Conservation (phyloP, 1,140 invertebrate genomes). For the Nasonia longicornis region DNA sequence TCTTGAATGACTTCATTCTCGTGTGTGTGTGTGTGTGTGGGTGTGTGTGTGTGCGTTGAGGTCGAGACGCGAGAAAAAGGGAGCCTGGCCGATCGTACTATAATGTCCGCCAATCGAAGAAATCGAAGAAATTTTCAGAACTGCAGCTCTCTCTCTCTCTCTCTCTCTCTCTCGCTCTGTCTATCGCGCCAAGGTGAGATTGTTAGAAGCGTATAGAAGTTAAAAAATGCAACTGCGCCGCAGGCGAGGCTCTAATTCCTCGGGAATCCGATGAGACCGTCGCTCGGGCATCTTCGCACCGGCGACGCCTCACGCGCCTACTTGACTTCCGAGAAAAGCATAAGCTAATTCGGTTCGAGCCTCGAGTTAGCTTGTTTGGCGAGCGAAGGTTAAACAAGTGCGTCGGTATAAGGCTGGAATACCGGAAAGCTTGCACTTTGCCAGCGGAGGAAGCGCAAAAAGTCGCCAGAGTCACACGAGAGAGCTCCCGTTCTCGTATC, state of each 20-base stretch:
- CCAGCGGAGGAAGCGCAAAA: too few species aligned
- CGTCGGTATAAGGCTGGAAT: not conserved
- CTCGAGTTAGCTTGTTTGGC: not conserved
- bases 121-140: not conserved
- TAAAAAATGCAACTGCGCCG: not conserved
- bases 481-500: too few species aligned
- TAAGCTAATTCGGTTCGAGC: too few species aligned
- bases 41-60: too few species aligned
- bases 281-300: not conserved
- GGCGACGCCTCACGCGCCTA: not conserved
- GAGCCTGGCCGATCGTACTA: not conserved
- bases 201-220: not conserved
- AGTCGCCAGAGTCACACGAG: too few species aligned
- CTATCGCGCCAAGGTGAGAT: too few species aligned
- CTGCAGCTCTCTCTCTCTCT: too few species aligned
- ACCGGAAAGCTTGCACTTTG: not conserved
- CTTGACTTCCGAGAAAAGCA: too few species aligned
- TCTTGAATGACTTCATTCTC: not conserved
- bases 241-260: not conserved
- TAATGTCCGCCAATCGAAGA: not conserved
- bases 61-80: too few species aligned
- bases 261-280: not conserved
- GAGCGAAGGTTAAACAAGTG: not conserved
- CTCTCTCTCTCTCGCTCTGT: too few species aligned
- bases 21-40: too few species aligned